Evolutionary conservation across 2,113 vertebrate species (phyloP).

Genomic region (Perccottus glenii): DNA sequence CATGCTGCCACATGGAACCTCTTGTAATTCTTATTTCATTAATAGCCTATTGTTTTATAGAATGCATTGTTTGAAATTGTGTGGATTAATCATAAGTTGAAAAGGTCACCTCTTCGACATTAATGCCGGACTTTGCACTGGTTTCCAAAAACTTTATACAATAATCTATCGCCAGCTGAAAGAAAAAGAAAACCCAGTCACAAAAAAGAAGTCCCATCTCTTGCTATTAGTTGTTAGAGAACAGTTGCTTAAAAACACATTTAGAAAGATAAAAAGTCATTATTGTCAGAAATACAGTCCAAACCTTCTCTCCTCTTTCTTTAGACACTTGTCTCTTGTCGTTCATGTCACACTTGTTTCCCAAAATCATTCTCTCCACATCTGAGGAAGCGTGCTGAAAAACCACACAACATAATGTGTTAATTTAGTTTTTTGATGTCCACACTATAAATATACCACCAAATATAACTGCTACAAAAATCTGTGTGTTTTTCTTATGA

Average conservation of each 20-base stretch:
- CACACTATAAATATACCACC: not conserved
- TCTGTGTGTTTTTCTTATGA: too few relatives aligned
- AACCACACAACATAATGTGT: slow-evolving; percentile 12
- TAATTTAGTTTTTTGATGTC: not conserved
- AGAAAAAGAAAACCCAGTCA: slow-evolving; percentile 8
- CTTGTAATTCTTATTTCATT: not conserved
- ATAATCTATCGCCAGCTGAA: slow-evolving; percentile 94
- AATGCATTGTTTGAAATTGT: too few relatives aligned
- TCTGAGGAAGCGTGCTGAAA: slow-evolving; percentile 92
- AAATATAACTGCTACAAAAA: not conserved
- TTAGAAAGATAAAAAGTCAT: not conserved
- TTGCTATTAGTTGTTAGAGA: too few relatives aligned
- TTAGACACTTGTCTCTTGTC: slow-evolving; percentile 96
- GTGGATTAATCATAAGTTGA: too few relatives aligned
- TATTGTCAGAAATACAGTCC: not conserved
- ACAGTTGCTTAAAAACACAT: too few relatives aligned
- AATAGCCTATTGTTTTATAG: too few relatives aligned
- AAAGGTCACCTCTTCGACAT: slow-evolving; percentile 92
- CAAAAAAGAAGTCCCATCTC: too few relatives aligned
- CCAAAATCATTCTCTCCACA: slow-evolving; percentile 95
- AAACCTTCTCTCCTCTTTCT: slow-evolving; percentile 94
- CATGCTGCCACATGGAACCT: not conserved
- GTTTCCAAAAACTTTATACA: slow-evolving; percentile 98
- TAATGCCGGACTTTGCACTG: slow-evolving; percentile 94
- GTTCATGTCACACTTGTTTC: slow-evolving; percentile 98